Percentiles rank a stretch among this genome's conserved stretches.
These are phyloP conservation scores for Microplitis mediator DNA, from an alignment of 1,140 invertebrate genomes.

Conservation along the genomic window DNA sequence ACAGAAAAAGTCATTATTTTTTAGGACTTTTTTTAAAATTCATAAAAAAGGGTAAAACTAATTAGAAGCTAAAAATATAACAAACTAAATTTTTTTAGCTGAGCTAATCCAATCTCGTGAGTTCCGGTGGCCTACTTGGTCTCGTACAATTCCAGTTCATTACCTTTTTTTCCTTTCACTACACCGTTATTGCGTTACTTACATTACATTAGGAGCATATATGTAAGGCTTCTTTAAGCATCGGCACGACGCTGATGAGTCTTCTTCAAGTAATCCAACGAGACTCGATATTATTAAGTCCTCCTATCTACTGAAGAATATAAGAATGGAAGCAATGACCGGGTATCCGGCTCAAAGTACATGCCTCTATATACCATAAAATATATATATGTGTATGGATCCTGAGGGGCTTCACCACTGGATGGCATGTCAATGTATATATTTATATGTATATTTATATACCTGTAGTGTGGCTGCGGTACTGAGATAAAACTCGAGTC, in stretches of 20 bases:
- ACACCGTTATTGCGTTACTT: conserved; percentile 10
- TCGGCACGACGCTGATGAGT: not conserved
- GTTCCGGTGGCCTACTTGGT: conserved; percentile 12
- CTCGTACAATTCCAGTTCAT: not conserved
- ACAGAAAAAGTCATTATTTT: too few relatives aligned
- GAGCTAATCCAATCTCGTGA: not conserved
- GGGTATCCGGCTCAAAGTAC: not conserved
- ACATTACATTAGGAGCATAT: not conserved
- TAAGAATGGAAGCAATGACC: conserved; percentile 1
- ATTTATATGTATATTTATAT: too few relatives aligned
- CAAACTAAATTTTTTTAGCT: too few relatives aligned
- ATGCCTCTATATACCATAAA: too few relatives aligned
- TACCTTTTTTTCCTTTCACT: conserved; percentile 1
- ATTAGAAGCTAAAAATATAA: too few relatives aligned
- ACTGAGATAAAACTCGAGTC: too few relatives aligned
- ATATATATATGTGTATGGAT: too few relatives aligned
- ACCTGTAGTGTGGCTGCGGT: too few relatives aligned
- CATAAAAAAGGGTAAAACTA: too few relatives aligned
- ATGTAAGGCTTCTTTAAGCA: not conserved
- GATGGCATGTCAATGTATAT: too few relatives aligned
- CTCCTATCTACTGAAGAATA: not conserved
- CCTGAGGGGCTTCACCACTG: too few relatives aligned
- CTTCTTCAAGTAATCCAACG: not conserved
- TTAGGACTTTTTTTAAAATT: too few relatives aligned
- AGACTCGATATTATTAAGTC: not conserved